Percentiles rank a stretch among this genome's conserved stretches.
phyloP scores from a whole-genome alignment of 1,140 invertebrate species.

The Pseudomyrmex dendroicus region DNA sequence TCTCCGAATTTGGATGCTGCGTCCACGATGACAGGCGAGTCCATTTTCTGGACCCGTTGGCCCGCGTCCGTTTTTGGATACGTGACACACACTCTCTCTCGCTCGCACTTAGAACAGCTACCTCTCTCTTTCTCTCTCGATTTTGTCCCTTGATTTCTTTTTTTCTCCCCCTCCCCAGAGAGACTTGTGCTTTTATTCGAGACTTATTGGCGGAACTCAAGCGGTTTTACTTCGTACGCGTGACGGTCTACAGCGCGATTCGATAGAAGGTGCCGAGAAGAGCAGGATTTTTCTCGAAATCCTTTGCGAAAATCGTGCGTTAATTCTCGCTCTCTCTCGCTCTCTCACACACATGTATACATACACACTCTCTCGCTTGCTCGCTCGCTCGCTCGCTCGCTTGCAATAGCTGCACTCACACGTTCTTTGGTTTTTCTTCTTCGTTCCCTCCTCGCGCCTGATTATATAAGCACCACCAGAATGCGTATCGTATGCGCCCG shows the following conservation, averaged over 20 bases:
- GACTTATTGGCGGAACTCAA: not conserved
- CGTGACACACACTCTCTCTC: slow-evolving; percentile 59
- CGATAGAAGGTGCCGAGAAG: not conserved
- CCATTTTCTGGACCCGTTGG: slow-evolving; percentile 78
- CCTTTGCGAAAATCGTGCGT: not conserved
- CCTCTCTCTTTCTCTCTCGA: slow-evolving; percentile 19
- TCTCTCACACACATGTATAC: not conserved
- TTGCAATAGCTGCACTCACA: slow-evolving; percentile 45
- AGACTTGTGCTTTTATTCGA: not conserved
- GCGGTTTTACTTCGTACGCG: not conserved
- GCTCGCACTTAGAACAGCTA: slow-evolving; percentile 35
- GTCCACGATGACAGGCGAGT: slow-evolving; percentile 84
- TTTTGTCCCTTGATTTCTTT: not conserved
- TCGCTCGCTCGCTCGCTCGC: slow-evolving; percentile 3
- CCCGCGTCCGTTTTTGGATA: slow-evolving; percentile 70
- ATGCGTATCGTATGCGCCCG: not conserved
- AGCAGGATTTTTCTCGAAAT: slow-evolving; percentile 40
- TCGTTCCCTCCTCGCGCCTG: slow-evolving; percentile 27
- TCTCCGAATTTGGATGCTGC: slow-evolving; percentile 83
- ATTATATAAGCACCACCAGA: slow-evolving; percentile 46
- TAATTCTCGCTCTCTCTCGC: not conserved
- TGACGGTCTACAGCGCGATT: not conserved
- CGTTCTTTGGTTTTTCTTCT: slow-evolving; percentile 27
- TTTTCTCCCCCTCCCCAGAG: not conserved
- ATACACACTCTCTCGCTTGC: slow-evolving; percentile 18